These are phyloP conservation scores for Bradypodion ventrale DNA, from an alignment of 2,797 vertebrate species.

Conservation along the genomic window DNA sequence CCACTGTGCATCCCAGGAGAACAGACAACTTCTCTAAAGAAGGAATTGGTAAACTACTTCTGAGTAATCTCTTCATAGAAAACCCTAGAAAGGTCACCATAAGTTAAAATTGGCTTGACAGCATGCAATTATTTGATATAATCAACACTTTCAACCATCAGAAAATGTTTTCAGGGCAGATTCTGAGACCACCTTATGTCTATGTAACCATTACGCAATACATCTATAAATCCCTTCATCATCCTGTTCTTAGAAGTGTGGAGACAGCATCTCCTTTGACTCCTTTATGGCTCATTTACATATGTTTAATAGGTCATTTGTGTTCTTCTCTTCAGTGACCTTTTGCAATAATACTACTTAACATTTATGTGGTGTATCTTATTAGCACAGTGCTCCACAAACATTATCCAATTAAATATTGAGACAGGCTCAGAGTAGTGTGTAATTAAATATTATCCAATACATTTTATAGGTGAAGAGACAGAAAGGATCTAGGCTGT, in stretches of 20 bases:
- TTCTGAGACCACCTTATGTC: background rate
- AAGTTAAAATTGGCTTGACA: too few relatives aligned
- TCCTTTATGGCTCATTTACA: slow-evolving; percentile 21
- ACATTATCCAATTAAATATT: slow-evolving; percentile 51
- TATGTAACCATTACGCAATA: background rate
- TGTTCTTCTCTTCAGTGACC: slow-evolving; percentile 21
- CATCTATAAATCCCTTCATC: background rate
- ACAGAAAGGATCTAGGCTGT: slow-evolving; percentile 41
- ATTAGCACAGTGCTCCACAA: slow-evolving; percentile 40
- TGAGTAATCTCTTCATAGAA: too few relatives aligned
- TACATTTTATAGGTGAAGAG: slow-evolving; percentile 52
- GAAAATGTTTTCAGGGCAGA: background rate
- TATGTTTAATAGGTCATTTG: slow-evolving; percentile 29
- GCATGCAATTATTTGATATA: too few relatives aligned
- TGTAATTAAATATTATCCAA: slow-evolving; percentile 59
- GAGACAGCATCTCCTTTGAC: background rate
- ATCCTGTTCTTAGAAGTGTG: background rate
- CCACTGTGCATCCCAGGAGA: too few relatives aligned
- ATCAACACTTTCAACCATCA: background rate
- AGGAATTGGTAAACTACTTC: too few relatives aligned
- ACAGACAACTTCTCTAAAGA: too few relatives aligned
- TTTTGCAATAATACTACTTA: slow-evolving; percentile 23
- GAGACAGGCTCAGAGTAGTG: slow-evolving; percentile 32
- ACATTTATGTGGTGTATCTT: slow-evolving; percentile 36
- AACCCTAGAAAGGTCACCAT: too few relatives aligned